phyloP scores from a whole-genome alignment of 1,140 invertebrate genomes.

The Drosophila chauvacae region DNA sequence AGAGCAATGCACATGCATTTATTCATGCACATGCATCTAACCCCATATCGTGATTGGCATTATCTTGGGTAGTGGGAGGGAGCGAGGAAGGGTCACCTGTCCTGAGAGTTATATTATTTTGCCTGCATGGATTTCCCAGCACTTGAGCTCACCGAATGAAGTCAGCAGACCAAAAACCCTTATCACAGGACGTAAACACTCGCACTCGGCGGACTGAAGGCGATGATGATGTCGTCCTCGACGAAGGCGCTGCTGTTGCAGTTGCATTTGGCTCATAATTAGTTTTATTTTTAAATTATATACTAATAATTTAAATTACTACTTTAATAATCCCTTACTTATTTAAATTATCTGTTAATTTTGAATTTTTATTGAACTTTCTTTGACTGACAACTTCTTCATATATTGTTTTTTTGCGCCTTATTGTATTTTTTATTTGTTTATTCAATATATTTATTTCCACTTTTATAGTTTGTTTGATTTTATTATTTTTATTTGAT shows the following conservation, averaged over 20 bases:
- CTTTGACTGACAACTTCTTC: not conserved
- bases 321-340: no score
- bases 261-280: slow-evolving; percentile 66
- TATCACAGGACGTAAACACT: slow-evolving; percentile 82
- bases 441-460: not conserved
- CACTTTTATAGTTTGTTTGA: not conserved
- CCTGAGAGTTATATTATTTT: slow-evolving; percentile 48
- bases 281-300: not conserved
- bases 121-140: slow-evolving; percentile 41
- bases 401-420: not conserved
- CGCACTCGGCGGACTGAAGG: slow-evolving; percentile 73
- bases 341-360: not conserved
- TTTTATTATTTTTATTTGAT: slow-evolving; percentile 4
- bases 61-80: slow-evolving; percentile 20
- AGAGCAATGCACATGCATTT: slow-evolving; percentile 15
- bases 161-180: slow-evolving; percentile 82
- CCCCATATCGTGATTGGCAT: slow-evolving; percentile 43
- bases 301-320: not conserved
- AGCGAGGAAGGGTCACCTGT: slow-evolving; percentile 31
- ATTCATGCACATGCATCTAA: slow-evolving; percentile 35
- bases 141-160: slow-evolving; percentile 79
- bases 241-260: slow-evolving; percentile 58
- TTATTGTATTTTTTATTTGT: not conserved
- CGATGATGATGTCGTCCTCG: slow-evolving; percentile 60
- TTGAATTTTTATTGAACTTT: not conserved